Conservation (phyloP, 2,113 vertebrate genomes). For the Malurus cyaneus region DNA sequence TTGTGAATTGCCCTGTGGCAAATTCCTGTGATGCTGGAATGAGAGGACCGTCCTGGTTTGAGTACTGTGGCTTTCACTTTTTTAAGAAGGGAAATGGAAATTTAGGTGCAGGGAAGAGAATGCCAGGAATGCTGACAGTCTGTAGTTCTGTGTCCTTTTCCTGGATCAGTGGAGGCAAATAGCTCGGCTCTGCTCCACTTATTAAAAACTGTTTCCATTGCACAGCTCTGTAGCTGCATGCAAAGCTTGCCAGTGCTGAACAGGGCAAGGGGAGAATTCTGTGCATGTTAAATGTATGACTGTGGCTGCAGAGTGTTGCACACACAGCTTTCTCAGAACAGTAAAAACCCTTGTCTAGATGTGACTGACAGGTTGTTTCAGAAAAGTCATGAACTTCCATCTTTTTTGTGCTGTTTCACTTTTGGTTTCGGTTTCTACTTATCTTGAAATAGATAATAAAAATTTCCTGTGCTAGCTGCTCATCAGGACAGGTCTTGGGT, state of each 20-base stretch:
- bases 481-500: not conserved
- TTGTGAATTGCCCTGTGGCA: not conserved
- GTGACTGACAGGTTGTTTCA: rapidly evolving
- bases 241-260: not conserved
- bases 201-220: not conserved
- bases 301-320: not conserved
- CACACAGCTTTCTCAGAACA: not conserved
- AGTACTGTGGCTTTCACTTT: not conserved
- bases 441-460: not conserved
- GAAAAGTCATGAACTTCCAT: not conserved
- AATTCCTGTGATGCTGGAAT: slow-evolving; percentile 42
- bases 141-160: slow-evolving; percentile 15
- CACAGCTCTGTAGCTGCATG: not conserved
- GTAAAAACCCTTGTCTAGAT: not conserved
- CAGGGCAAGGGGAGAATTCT: not conserved
- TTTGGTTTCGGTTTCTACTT: slow-evolving; percentile 24
- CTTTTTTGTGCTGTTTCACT: not conserved
- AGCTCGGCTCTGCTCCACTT: not conserved
- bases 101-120: slow-evolving; percentile 41
- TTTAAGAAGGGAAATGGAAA: not conserved
- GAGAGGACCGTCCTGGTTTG: not conserved
- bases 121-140: slow-evolving; percentile 63
- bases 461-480: not conserved
- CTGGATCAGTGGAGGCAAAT: slow-evolving; percentile 4
- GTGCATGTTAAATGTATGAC: not conserved